Base-by-base conservation (phyloP, 2,797 vertebrate species). In the Uromys caudimaculatus region DNA sequence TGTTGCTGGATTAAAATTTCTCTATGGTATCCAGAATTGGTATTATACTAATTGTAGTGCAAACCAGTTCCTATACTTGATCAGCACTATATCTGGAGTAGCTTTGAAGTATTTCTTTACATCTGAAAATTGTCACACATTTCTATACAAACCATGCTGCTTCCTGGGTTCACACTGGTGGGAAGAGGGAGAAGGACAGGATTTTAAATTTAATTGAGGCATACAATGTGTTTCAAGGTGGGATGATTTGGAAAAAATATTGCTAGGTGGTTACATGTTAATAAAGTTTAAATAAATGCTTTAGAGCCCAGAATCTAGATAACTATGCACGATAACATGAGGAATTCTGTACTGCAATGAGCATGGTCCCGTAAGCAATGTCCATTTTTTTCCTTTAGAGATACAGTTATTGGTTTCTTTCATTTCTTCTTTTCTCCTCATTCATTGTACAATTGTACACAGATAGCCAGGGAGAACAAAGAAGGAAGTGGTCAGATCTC, bases 251-350 rank as follows among this genome's bases (percentile, higher is more conserved):
- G 52, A 81, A 95, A 89, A 71, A 85, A 24, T 90, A 82, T 32
- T 71, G 8, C 52, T 58, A 58, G 76, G 12, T 60, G n/a, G 90
- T 77, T 90, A 73, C 29, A 88, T 50, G 90, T 93, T 90, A 90
- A 96, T 77, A 69, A 81, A 88, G 73, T 84, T 90, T 77, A 88
- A 90, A 95, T 38, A 85, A 71, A 71, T 27, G 17, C 35, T 90
- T 75, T 64, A 67, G 50, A 58, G 64, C 58, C 67, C 87, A 86
- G 69, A 95, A 95, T 23, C 32, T 47, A 76, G 23, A 47, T 41
- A 78, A 41, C 13, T 0, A 13, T 21, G 19, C 35, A 13, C 0
- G 77, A n/a, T n/a, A 85, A 19, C 3, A 17, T 56, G 27, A n/a
- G 88, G 58, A 87, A 91, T 78, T 91, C n/a, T 81, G 10, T 10